Base-by-base conservation (phyloP, 2,888 invertebrate genomes). In the Mythimna albipuncta region DNA sequence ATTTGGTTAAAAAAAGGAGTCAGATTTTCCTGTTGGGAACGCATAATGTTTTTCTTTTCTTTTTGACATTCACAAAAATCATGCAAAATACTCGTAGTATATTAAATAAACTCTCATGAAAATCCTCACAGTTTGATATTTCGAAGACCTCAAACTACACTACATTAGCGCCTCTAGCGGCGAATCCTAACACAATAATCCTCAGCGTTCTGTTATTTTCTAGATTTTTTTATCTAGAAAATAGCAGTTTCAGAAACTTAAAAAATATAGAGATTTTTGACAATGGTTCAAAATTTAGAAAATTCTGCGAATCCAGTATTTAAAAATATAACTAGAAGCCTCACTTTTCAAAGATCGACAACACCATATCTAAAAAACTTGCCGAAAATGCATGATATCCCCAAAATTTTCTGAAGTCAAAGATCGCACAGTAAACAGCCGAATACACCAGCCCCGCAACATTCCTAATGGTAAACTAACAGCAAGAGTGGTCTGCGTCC, bases 381-480 rank as follows among this genome's bases (percentile, higher is more conserved):
- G 26, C 26, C 26, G 26, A 26, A n/a, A n/a, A 26, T 26, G 26
- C 52, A n/a, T n/a, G n/a, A n/a, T 21, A 54, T 21, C 21, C 6
- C 26, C 2, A 32, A 6, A 6, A 6, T 16, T 32, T 32, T 6
- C 26, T 59, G 2, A 64, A 68, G 11, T 64, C 13, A 62, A 74
- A 66, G 63, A 62, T 64, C 62, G 85, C 86, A 90, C 87, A 57
- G 19, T 77, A 77, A 80, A 32, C 35, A 26, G 32, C 54, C 77
- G 88, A 66, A 81, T 73, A 68, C 35, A 44, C 57, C 38, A 35
- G 69, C 74, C 50, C 57, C 72, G 69, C 75, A 80, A 84, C 86
- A 85, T 75, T 85, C 83, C 79, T 87, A 90, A 88, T 91, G 86
- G 87, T 89, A 90, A 91, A 90, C 89, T 90, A 91, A 89, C 86